A percentile compares a stretch with the other conserved stretches of the same genome.
Evolutionary conservation across 2,888 invertebrate species (phyloP).

Genomic region (Tethea ocularis): DNA sequence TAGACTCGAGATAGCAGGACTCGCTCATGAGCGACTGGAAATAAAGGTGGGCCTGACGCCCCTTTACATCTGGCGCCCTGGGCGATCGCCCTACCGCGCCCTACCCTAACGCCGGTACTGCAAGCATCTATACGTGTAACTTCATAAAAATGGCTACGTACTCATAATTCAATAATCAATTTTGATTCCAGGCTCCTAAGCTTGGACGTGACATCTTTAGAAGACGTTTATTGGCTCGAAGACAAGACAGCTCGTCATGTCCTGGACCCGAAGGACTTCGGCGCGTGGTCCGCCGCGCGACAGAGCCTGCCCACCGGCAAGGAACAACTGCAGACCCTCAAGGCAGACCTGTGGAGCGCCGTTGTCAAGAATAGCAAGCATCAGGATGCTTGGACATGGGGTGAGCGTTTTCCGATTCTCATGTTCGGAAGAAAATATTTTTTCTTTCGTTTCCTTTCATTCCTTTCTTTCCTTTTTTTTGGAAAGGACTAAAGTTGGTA

Average conservation of each 20-base stretch:
- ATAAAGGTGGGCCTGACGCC: too few species aligned
- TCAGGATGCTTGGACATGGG: slow-evolving; percentile 96
- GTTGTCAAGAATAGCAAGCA: slow-evolving; percentile 94
- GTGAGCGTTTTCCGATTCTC: slow-evolving; percentile 60
- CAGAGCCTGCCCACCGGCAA: slow-evolving; percentile 93
- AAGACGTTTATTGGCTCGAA: slow-evolving; percentile 96
- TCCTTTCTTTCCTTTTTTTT: too few species aligned
- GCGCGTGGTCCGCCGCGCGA: slow-evolving; percentile 90
- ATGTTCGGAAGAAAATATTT: too few species aligned
- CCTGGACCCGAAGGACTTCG: slow-evolving; percentile 90
- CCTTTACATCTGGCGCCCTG: too few species aligned
- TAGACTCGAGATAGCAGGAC: too few species aligned
- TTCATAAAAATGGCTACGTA: too few species aligned
- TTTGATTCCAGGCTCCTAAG: slow-evolving; percentile 85
- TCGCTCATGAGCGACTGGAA: too few species aligned
- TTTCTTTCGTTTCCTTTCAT: too few species aligned
- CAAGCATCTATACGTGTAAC: too few species aligned
- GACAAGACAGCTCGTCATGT: slow-evolving; percentile 90
- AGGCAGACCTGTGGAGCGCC: slow-evolving; percentile 93
- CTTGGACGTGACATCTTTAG: slow-evolving; percentile 92
- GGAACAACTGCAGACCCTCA: slow-evolving; percentile 89
- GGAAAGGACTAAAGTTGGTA: too few species aligned
- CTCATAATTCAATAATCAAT: not conserved
- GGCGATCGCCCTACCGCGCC: too few species aligned
- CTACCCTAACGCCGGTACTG: too few species aligned